These are phyloP conservation scores for Oreochromis grahami DNA, from an alignment of 2,797 vertebrate species.

Conservation along the genomic window DNA sequence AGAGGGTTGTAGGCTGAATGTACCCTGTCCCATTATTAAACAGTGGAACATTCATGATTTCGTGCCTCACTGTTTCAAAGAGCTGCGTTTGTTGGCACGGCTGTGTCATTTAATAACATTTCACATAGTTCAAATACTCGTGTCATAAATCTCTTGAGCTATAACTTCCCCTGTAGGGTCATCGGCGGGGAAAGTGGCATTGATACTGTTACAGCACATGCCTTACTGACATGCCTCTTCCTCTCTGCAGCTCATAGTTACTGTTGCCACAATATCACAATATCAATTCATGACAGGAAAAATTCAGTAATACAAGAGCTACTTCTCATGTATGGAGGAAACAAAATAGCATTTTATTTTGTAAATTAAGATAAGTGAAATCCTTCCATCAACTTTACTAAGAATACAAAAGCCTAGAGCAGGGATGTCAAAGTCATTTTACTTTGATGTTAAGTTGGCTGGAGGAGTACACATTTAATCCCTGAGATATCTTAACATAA, in stretches of 20 bases:
- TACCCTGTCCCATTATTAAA: not conserved
- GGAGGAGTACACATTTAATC: not conserved
- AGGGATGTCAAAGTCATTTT: not conserved
- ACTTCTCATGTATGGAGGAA: not conserved
- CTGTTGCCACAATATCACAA: not conserved
- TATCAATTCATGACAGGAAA: not conserved
- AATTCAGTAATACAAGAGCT: not conserved
- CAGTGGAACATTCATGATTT: not conserved
- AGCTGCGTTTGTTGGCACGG: not conserved
- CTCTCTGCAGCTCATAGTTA: not conserved
- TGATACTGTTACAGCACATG: not conserved
- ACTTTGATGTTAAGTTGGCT: not conserved
- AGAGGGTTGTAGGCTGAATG: not conserved
- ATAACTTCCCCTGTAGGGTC: not conserved
- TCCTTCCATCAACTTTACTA: not conserved
- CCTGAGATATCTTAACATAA: not conserved
- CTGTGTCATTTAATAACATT: not conserved
- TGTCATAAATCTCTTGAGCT: not conserved
- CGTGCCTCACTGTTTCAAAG: constrained; percentile 1
- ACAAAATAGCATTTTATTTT: not conserved
- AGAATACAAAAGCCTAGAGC: not conserved
- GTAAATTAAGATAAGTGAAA: not conserved
- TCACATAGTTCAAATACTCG: not conserved
- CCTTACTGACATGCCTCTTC: not conserved
- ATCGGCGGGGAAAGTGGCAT: not conserved